Base-by-base conservation (phyloP, 2,113 vertebrate genomes). In the Orycteropus afer region DNA sequence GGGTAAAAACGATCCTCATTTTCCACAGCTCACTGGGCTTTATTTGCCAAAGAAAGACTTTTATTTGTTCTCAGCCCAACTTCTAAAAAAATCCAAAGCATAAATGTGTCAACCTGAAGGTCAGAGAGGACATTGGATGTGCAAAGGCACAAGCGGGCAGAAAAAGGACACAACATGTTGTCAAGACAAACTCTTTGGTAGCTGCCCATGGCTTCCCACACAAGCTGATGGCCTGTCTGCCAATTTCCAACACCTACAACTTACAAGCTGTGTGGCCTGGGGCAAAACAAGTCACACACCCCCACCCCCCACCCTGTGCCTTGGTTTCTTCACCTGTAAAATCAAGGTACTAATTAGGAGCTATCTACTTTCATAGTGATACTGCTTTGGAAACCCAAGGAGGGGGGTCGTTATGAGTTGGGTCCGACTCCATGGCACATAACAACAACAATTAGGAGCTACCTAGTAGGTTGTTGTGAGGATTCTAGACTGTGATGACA, bases 11-110 rank as follows among this genome's bases (percentile, higher is more conserved):
- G 15, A 69, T 34, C 29, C 55, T 87, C 40, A 78, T 92, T 92
- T 90, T 74, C 55, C 57, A 69, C 27, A 47, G 37, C 69, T 61
- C 49, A 61, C 32, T 53, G 20, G 55, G 25, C 49, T 88, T 87
- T 86, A 86, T 65, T n/a, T 23, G 4, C 65, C 63, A 92, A 86
- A 65, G 69, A 71, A 90, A 84, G 40, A 23, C 59, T 95, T 92
- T 69, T 37, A 29, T 13, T 92, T 90, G 55, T 53, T 86, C 73
- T 94, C 40, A 83, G 20, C 15, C 45, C 5, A 74, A 29, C 40
- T 79, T 77, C 67, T 37, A 78, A 76, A 42, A 65, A 83, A 71
- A 23, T 5, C 37, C 27, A 94, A 84, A 90, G 45, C 51, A 77
- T 73, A 49, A 67, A 93, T 65, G 27, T 55, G 73, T 94, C 80